Evolutionary conservation across 1,140 invertebrate genomes (phyloP).

Genomic region (Drosophila albomicans): DNA sequence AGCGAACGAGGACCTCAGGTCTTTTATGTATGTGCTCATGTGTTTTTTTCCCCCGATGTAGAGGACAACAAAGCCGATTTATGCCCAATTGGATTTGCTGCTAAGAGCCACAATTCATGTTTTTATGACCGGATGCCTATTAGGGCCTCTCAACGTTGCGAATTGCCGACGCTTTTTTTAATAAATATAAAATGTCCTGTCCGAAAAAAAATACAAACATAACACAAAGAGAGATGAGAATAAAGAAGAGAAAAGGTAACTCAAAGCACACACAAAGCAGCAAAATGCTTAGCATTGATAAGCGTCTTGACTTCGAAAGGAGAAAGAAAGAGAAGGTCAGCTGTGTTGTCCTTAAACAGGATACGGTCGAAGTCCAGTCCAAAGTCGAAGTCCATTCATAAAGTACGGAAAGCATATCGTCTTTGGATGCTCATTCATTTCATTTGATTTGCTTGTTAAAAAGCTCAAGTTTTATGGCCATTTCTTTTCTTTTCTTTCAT

Average conservation of each 20-base stretch:
- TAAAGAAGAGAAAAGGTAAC: constrained; percentile 63
- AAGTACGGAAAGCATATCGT: constrained; percentile 50
- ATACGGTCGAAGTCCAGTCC: not conserved
- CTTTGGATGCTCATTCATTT: constrained; percentile 49
- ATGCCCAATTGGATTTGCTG: constrained; percentile 83
- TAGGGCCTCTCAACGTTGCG: constrained; percentile 48
- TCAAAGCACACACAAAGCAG: constrained; percentile 39
- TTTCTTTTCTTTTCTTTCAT: constrained; percentile 42
- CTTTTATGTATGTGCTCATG: constrained; percentile 54
- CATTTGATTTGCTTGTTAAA: constrained; percentile 81
- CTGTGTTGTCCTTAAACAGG: constrained; percentile 34
- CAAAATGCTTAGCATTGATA: constrained; percentile 68
- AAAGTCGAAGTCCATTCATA: constrained; percentile 54
- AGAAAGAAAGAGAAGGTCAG: constrained; percentile 37
- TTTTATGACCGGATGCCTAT: constrained; percentile 82
- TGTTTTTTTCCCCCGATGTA: constrained; percentile 17
- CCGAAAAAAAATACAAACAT: not conserved
- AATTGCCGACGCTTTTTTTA: constrained; percentile 63
- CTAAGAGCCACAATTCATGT: constrained; percentile 83
- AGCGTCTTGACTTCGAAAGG: constrained; percentile 20
- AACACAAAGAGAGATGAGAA: constrained; percentile 5
- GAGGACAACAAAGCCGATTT: constrained; percentile 76
- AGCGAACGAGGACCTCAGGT: constrained; percentile 18
- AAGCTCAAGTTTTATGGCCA: constrained; percentile 82
- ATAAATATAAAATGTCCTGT: constrained; percentile 79